phyloP scores from a whole-genome alignment of 1,140 invertebrate species.

The Rhyzopertha dominica region DNA sequence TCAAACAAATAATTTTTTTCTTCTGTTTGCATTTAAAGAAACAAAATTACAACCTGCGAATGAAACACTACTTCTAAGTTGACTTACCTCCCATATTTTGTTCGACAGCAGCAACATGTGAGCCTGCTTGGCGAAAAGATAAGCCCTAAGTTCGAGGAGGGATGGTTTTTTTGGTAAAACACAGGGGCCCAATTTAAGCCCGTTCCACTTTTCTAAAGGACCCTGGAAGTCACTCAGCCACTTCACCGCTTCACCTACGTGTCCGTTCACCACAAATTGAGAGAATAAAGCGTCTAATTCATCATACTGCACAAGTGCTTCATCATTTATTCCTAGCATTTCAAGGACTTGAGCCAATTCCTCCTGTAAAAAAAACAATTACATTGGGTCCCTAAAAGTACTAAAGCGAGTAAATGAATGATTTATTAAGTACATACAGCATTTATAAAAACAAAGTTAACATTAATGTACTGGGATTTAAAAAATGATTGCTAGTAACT shows the following conservation, averaged over 20 bases:
- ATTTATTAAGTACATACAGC: too few relatives aligned
- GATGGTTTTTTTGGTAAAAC: constrained; percentile 34
- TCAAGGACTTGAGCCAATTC: constrained; percentile 92
- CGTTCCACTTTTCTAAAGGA: constrained; percentile 75
- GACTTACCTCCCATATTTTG: constrained; percentile 74
- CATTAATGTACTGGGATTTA: too few relatives aligned
- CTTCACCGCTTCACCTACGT: constrained; percentile 72
- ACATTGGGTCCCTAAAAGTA: too few relatives aligned
- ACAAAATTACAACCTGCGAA: too few relatives aligned
- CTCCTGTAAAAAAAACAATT: constrained; percentile 64
- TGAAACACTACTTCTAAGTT: too few relatives aligned
- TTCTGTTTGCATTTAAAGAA: too few relatives aligned
- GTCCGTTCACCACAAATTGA: constrained; percentile 91
- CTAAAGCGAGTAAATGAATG: too few relatives aligned
- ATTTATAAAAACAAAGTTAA: too few relatives aligned
- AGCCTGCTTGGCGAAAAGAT: constrained; percentile 91
- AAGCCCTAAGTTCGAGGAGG: constrained; percentile 87
- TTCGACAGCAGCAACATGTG: constrained; percentile 72
- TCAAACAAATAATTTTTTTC: too few relatives aligned
- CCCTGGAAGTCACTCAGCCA: constrained; percentile 76
- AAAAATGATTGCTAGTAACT: too few relatives aligned
- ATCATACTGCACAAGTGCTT: constrained; percentile 95
- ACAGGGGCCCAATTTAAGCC: constrained; percentile 62
- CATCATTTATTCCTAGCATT: constrained; percentile 89
- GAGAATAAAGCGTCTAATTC: constrained; percentile 95